Base-by-base conservation (phyloP, 1,140 invertebrate species). In the Trachymyrmex septentrionalis region DNA sequence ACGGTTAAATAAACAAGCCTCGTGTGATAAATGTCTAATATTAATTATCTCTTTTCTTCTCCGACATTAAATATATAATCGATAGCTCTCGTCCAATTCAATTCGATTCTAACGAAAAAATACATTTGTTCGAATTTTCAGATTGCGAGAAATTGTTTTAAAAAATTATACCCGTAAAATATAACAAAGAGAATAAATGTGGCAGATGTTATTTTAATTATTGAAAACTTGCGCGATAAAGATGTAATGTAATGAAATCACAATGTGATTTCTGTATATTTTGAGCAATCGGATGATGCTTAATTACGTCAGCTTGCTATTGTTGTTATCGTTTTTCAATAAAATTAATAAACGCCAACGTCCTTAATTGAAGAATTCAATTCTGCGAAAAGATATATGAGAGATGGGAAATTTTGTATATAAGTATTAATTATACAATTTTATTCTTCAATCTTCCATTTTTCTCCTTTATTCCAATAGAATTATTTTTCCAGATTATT, bases 371-470 rank as follows among this genome's bases (percentile, higher is more conserved):
- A 84, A 73, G 55, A 48, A 75, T 48, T 69, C 50, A 44, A 73
- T 73, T 61, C 5, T 69, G 27, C 14, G 27, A 5, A n/a, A 63
- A 2, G 19, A 73, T 61, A 50, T 30, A 30, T 12, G 30, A 34
- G 7, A 27, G n/a, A 50, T 21, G 16, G 21, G 38, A 73, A 72
- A 61, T 82, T 67, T 34, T 48, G 10, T 48, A 38, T 67, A 67
- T 67, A 67, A 67, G 30, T 61, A 73, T 73, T 73, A 48, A 82
- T 82, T 73, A 73, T 59, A 48, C n/a, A 61, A 82, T 61, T 72
- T 27, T 81, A 72, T 72, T 72, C 16, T 53, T 61, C 50, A n/a
- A 81, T 71, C 21, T 81, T 16, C 59, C 14, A 27, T 27, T 9
- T 57, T 44, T 19, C 38, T 75, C 5, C 24, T 50, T 30, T 50